phyloP scores from a whole-genome alignment of 2,113 vertebrate genomes.

The Tretioscincus oriximinensis region DNA sequence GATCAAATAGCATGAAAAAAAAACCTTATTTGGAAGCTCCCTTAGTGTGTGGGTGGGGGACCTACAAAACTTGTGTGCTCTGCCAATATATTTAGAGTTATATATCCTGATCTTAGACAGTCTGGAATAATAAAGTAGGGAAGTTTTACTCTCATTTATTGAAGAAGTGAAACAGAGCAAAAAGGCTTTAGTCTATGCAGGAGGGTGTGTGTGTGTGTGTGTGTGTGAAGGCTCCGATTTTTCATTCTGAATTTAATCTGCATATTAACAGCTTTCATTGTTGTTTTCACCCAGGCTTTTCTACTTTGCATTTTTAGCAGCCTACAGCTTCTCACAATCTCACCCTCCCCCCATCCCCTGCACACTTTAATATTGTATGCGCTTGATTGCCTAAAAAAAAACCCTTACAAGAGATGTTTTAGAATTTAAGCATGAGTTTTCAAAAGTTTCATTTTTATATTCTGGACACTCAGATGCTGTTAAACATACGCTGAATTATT shows the following conservation, averaged over 20 bases:
- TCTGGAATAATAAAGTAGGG: neutral
- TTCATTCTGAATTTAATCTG: slow-evolving; percentile 44
- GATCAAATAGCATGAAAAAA: no score
- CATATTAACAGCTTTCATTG: slow-evolving; percentile 49
- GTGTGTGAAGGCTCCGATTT: slow-evolving; percentile 22
- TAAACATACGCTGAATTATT: slow-evolving; percentile 34
- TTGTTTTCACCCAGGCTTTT: slow-evolving; percentile 44
- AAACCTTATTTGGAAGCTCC: no score
- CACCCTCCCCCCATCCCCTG: slow-evolving; percentile 10
- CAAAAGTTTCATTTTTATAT: slow-evolving; percentile 49
- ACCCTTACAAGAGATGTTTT: slow-evolving; percentile 25
- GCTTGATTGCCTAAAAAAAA: slow-evolving; percentile 52
- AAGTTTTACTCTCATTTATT: neutral
- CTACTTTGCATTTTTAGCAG: slow-evolving; percentile 53
- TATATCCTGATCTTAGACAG: neutral
- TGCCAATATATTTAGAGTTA: neutral
- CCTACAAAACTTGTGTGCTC: no score
- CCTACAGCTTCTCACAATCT: slow-evolving; percentile 43
- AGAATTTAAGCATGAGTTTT: slow-evolving; percentile 42
- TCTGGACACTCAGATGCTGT: slow-evolving; percentile 21
- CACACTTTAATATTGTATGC: slow-evolving; percentile 30
- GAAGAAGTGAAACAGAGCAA: slow-evolving; percentile 10
- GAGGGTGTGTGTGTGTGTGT: no score
- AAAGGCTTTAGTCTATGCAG: slow-evolving; percentile 27
- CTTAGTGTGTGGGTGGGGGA: no score